Conservation (phyloP, 1,140 invertebrate species). For the Cherax destructor region DNA sequence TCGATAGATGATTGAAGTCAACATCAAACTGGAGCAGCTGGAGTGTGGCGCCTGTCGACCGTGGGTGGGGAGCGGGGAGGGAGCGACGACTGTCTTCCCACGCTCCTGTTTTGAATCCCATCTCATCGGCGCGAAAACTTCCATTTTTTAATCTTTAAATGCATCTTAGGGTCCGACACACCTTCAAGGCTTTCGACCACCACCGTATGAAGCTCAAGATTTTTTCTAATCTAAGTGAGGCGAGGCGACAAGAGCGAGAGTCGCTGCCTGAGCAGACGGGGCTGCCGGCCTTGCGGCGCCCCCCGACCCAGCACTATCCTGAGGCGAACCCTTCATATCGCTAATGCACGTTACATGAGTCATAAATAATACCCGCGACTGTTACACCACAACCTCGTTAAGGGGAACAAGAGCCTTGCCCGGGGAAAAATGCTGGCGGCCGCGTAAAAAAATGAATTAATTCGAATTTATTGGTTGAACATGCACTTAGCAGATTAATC, state of each 20-base stretch:
- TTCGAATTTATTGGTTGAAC: constrained; percentile 69
- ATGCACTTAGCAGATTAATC: constrained; percentile 69
- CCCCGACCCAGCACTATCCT: constrained; percentile 20
- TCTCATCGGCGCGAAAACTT: constrained; percentile 70
- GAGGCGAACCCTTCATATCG: constrained; percentile 62
- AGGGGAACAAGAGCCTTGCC: constrained; percentile 58
- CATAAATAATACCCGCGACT: constrained; percentile 68
- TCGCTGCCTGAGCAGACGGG: background rate
- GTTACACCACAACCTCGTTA: constrained; percentile 69
- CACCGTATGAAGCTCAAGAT: constrained; percentile 51
- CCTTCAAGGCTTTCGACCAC: constrained; percentile 68
- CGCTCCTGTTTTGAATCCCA: constrained; percentile 58
- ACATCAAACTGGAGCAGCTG: constrained; percentile 33
- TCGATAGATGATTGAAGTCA: constrained; percentile 54
- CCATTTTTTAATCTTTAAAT: constrained; percentile 69
- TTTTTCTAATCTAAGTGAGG: constrained; percentile 9
- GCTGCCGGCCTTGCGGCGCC: background rate
- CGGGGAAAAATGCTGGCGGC: background rate
- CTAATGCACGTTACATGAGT: constrained; percentile 68
- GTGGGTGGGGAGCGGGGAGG: no score
- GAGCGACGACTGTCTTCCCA: background rate
- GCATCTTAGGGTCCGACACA: constrained; percentile 67
- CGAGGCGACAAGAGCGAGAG: constrained; percentile 17
- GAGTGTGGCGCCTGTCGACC: no score
- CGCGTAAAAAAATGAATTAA: constrained; percentile 52